Evolutionary conservation across 2,888 invertebrate genomes (phyloP), one percentile per base, ranked within the genome.

Genomic region (Neoascia interrupta): DNA sequence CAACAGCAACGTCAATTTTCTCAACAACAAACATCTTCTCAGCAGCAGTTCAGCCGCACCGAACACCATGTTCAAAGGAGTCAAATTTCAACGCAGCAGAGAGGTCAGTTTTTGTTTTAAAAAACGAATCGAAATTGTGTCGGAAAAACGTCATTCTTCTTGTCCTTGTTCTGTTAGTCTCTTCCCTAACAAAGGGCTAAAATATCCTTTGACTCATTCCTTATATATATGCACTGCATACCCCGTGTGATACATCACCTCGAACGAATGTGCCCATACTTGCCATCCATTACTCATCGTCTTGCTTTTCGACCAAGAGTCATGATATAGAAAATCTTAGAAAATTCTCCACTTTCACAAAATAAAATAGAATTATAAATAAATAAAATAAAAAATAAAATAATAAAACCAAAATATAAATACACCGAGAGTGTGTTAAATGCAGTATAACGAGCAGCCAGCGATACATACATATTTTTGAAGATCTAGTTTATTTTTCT

Each of bases 41-140:
- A 92, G 87, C 91, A 91, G 87, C 90, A 91, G 87, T 91, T 91
- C 88, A 90, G 92, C 87, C 94, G 93, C 84, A 94, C 95, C 90
- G 94, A 94, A 89, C 94, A 93, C 88, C 92, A 93, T 90, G 86
- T 87, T 80, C 80, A 80, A 60, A 93, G 94, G 84, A 91, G 94
- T 87, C 94, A 95, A 90, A 91, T 94, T 90, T 93, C 93, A 90
- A 88, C 88, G 82, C 93, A 93, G 89, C 94, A 94, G 90, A 92
- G 93, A 93, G 93, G 94, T 92, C 89, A 90, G 92, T 90, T 82
- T 54, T 21, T 13, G 13, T 43, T 45, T 26, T 6, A 1, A 41
- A 16, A 26, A 21, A 39, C n/a, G 31, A 3, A 8, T n/a, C n/a
- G 31, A 8, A 26, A 26, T 26, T 26, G 26, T 4, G 26, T 26